Evolutionary conservation across 2,113 vertebrate genomes (phyloP).

Genomic region (Erythrolamprus reginae): DNA sequence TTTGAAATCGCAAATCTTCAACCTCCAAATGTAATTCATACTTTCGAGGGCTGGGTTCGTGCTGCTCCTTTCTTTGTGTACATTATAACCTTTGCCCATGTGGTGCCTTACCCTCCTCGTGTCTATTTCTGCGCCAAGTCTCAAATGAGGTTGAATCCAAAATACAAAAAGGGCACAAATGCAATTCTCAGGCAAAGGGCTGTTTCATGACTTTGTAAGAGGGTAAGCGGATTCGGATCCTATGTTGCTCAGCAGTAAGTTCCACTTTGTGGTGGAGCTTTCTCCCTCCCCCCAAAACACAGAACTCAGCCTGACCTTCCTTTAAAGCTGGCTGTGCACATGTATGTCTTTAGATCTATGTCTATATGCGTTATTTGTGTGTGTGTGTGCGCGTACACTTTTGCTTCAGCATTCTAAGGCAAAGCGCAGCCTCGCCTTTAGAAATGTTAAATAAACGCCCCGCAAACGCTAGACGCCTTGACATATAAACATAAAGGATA

Average conservation of each 20-base stretch:
- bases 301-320: neutral
- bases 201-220: neutral
- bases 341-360: neutral
- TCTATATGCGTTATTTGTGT: neutral
- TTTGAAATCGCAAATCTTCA: neutral
- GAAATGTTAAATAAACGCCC: constrained; percentile 17
- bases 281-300: neutral
- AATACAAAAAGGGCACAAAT: neutral
- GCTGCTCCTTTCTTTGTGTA: neutral
- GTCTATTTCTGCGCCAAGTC: neutral
- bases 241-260: neutral
- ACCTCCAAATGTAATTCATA: neutral
- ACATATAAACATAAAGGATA: constrained; percentile 20
- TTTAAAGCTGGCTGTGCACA: neutral
- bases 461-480: constrained; percentile 25
- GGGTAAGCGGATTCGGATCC: neutral
- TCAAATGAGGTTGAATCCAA: neutral
- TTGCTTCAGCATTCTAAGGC: neutral
- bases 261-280: neutral
- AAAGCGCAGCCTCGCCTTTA: neutral
- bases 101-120: neutral
- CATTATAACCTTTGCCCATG: too few species aligned
- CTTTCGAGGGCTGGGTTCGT: neutral
- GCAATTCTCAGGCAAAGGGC: neutral
- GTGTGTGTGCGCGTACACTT: neutral